A percentile compares a stretch with the other conserved stretches of the same genome.
These are phyloP conservation scores for Rugalucina vietnamica DNA, from an alignment of 2,888 invertebrate genomes.

Conservation along the genomic window DNA sequence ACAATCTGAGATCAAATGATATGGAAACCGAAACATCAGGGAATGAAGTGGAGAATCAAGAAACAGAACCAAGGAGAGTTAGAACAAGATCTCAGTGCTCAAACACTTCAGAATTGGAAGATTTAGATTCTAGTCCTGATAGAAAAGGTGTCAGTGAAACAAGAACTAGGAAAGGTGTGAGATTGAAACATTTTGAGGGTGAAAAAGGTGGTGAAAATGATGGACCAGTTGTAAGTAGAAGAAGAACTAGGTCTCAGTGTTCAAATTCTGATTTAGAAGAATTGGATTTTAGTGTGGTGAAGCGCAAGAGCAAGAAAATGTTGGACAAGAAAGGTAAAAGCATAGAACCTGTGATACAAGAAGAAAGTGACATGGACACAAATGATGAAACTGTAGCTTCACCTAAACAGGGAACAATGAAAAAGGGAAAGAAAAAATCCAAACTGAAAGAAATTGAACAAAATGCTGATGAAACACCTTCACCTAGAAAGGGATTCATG, in stretches of 20 bases:
- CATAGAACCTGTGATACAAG: background rate
- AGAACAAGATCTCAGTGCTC: conserved; percentile 37
- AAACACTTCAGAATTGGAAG: background rate
- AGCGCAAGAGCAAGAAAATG: background rate
- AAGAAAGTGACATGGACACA: conserved; percentile 59
- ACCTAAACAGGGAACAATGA: background rate
- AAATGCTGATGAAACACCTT: background rate
- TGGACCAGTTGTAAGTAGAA: background rate
- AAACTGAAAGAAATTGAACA: background rate
- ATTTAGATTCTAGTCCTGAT: background rate
- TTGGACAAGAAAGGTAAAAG: background rate
- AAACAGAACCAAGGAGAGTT: conserved; percentile 1
- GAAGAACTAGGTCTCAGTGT: conserved; percentile 27
- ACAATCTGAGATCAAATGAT: background rate
- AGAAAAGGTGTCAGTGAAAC: background rate
- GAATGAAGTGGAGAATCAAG: background rate
- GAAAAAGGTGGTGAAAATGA: background rate
- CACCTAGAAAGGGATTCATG: background rate
- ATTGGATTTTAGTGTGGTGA: background rate
- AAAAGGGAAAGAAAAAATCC: conserved; percentile 4
- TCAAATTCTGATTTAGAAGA: background rate
- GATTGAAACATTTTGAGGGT: background rate
- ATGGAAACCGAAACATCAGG: background rate
- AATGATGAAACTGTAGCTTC: background rate
- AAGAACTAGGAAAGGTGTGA: background rate